Evolutionary conservation across 2,797 vertebrate species (phyloP).

Genomic region (Gymnoscopelus microlampas): DNA sequence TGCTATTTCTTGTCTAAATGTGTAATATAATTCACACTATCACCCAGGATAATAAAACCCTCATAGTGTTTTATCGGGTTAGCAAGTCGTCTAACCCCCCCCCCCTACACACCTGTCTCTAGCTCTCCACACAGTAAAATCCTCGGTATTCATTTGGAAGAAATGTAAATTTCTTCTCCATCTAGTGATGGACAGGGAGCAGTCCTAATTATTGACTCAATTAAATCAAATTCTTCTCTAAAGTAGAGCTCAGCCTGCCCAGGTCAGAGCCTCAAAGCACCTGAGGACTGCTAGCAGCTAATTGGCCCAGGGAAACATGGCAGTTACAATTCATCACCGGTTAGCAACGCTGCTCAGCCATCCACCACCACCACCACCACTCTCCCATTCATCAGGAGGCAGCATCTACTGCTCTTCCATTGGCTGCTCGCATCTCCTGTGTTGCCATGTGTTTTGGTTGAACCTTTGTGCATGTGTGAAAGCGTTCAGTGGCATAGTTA

Average conservation of each 20-base stretch:
- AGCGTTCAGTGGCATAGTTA: not conserved
- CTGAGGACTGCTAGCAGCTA: constrained; percentile 56
- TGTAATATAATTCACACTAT: not conserved
- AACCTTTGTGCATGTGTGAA: constrained; percentile 13
- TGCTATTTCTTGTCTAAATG: not conserved
- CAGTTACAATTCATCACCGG: constrained; percentile 67
- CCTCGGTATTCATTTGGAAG: too few species aligned
- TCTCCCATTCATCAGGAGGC: constrained; percentile 59
- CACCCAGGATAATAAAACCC: too few species aligned
- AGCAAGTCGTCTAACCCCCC: too few species aligned
- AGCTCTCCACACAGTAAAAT: not conserved
- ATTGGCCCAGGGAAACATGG: constrained; percentile 59
- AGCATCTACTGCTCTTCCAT: constrained; percentile 54
- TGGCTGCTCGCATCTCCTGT: constrained; percentile 47
- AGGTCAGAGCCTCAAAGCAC: constrained; percentile 27
- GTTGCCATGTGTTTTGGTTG: constrained; percentile 69
- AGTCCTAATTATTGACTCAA: constrained; percentile 33
- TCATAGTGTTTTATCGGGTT: too few species aligned
- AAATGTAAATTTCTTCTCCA: not conserved
- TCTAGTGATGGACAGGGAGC: not conserved
- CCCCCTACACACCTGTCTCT: too few species aligned
- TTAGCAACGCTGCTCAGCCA: constrained; percentile 60
- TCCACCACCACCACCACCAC: constrained; percentile 31
- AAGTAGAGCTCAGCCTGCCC: constrained; percentile 6
- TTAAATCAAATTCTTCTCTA: constrained; percentile 46